phyloP scores from a whole-genome alignment of 2,888 invertebrate genomes.

The Zele albiditarsus region DNA sequence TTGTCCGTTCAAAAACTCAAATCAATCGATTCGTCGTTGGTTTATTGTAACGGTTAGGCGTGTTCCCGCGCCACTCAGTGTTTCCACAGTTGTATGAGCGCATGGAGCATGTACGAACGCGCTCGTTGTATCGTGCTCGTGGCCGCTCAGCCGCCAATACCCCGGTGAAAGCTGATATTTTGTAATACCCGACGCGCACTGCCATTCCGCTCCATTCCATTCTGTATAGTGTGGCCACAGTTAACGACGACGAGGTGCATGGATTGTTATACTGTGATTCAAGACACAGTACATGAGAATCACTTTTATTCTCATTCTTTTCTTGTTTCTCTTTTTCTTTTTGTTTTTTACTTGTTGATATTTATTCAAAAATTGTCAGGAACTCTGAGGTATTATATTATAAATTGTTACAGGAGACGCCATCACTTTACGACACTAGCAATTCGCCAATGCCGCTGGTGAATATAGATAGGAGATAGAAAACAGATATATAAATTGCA shows the following conservation, averaged over 20 bases:
- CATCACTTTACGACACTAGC: neutral
- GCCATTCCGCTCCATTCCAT: conserved; percentile 67
- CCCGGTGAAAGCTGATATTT: conserved; percentile 73
- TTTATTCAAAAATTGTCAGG: neutral
- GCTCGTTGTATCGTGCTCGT: conserved; percentile 29
- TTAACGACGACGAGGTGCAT: conserved; percentile 13
- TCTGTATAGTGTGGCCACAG: conserved; percentile 42
- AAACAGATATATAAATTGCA: neutral
- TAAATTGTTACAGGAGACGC: neutral
- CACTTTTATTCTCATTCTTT: neutral
- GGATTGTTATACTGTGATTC: neutral
- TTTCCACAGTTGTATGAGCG: conserved; percentile 1
- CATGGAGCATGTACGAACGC: neutral
- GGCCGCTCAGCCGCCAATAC: conserved; percentile 55
- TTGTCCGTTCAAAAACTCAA: neutral
- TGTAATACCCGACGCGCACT: conserved; percentile 67
- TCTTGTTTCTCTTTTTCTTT: neutral
- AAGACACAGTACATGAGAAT: conserved; percentile 12
- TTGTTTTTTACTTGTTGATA: neutral
- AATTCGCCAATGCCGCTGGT: neutral
- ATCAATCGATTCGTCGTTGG: neutral
- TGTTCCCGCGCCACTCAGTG: neutral
- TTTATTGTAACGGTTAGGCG: neutral
- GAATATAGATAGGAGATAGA: neutral
- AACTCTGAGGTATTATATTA: neutral